phyloP scores from a whole-genome alignment of 1,140 invertebrate species.

The Habropoda laboriosa region DNA sequence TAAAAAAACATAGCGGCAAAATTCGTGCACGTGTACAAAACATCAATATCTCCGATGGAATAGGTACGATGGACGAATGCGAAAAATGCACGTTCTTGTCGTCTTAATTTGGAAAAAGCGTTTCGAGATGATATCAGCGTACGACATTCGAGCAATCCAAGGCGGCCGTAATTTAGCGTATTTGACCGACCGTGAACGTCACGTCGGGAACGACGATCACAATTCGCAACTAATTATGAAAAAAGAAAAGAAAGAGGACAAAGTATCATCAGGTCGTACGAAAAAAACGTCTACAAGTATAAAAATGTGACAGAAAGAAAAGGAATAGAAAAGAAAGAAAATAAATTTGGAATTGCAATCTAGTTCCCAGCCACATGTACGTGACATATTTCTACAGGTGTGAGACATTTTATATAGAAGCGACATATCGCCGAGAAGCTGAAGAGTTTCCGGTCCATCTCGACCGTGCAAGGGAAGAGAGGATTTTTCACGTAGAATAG shows the following conservation, averaged over 20 bases:
- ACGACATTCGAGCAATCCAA: conserved; percentile 62
- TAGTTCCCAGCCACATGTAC: conserved; percentile 17
- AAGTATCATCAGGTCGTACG: no score
- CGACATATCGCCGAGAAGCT: conserved; percentile 27
- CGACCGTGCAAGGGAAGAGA: conserved; percentile 18
- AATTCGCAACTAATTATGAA: background rate
- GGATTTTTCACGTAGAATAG: conserved; percentile 75
- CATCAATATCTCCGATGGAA: background rate
- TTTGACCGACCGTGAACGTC: background rate
- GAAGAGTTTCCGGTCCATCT: conserved; percentile 3
- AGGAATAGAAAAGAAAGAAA: no score
- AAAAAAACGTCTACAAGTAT: no score
- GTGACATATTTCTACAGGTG: background rate
- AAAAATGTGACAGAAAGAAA: no score
- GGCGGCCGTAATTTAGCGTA: conserved; percentile 21
- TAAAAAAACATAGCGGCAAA: conserved; percentile 22
- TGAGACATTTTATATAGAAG: conserved; percentile 28
- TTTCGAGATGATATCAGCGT: conserved; percentile 43
- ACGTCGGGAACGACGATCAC: conserved; percentile 20
- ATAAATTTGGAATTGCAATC: background rate
- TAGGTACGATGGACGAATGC: background rate
- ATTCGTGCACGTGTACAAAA: conserved; percentile 20
- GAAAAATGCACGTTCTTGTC: conserved; percentile 7
- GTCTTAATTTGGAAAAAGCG: conserved; percentile 22
- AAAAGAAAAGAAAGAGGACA: background rate